Evolutionary conservation across 2,888 invertebrate species (phyloP).

Genomic region (Thymelicus sylvestris): DNA sequence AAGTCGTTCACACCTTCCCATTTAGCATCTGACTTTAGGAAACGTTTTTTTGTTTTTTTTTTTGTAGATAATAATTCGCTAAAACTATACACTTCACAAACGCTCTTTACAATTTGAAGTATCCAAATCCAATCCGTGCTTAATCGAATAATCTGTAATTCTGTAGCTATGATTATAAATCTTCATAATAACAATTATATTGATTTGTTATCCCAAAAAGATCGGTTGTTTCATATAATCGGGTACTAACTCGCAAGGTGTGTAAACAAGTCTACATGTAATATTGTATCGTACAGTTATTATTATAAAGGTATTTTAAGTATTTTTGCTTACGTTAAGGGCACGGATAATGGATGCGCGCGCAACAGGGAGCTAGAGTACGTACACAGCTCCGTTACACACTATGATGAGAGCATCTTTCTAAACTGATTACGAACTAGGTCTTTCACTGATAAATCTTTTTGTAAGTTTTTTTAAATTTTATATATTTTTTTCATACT

Average conservation of each 20-base stretch:
- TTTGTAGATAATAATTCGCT: too few relatives aligned
- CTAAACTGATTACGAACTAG: conserved; percentile 53
- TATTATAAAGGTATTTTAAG: conserved; percentile 23
- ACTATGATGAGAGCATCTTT: conserved; percentile 37
- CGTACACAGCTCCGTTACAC: conserved; percentile 31
- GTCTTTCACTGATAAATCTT: conserved; percentile 63
- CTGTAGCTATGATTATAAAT: too few relatives aligned
- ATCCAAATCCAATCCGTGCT: too few relatives aligned
- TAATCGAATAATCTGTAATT: too few relatives aligned
- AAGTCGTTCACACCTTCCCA: not conserved
- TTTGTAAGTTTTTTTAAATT: conserved; percentile 72
- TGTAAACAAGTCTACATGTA: not conserved
- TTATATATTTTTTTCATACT: conserved; percentile 69
- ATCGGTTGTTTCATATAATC: not conserved
- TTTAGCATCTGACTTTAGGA: not conserved
- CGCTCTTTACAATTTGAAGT: too few relatives aligned
- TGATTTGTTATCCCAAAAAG: not conserved
- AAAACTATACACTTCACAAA: too few relatives aligned
- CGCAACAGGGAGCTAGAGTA: conserved; percentile 31
- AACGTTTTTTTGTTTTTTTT: not conserved
- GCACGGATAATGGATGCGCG: conserved; percentile 15
- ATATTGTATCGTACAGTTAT: conserved; percentile 10
- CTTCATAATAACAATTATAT: too few relatives aligned
- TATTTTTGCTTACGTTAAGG: conserved; percentile 27
- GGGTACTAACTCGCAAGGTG: not conserved